A percentile compares a stretch with the other conserved stretches of the same genome.
These are phyloP conservation scores for Rousettus leschenaultii DNA, from an alignment of 2,113 vertebrate genomes.

Conservation along the genomic window DNA sequence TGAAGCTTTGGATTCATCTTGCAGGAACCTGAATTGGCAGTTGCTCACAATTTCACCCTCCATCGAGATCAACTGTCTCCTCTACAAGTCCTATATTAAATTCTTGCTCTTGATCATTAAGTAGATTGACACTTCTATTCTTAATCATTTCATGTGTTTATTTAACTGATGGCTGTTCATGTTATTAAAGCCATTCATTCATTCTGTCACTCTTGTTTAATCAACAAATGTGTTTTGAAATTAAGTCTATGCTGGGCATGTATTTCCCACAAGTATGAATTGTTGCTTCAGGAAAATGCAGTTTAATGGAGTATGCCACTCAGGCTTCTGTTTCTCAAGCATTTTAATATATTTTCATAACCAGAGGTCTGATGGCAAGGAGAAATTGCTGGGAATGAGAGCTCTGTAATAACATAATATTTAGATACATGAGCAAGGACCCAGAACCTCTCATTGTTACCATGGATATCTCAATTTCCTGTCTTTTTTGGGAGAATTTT, in stretches of 20 bases:
- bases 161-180: background rate
- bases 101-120: background rate
- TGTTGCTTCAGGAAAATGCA: constrained; percentile 24
- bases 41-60: background rate
- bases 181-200: background rate
- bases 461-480: background rate
- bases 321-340: constrained; percentile 21
- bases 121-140: background rate
- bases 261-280: constrained; percentile 23
- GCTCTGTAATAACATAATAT: constrained; percentile 29
- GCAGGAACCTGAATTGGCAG: background rate
- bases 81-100: background rate
- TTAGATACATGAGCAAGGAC: background rate
- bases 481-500: background rate
- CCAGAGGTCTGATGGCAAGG: constrained; percentile 12
- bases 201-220: background rate
- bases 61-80: background rate
- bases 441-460: constrained; percentile 15
- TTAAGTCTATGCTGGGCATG: background rate
- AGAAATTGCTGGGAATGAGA: background rate
- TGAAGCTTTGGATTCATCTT: background rate
- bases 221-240: constrained; percentile 28
- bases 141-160: background rate
- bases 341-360: constrained; percentile 58
- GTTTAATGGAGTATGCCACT: constrained; percentile 49